Percentiles rank a stretch among this genome's conserved stretches.
These are phyloP conservation scores for Stomatorhinus ivindoensis DNA, from an alignment of 2,113 vertebrate genomes.

Conservation along the genomic window DNA sequence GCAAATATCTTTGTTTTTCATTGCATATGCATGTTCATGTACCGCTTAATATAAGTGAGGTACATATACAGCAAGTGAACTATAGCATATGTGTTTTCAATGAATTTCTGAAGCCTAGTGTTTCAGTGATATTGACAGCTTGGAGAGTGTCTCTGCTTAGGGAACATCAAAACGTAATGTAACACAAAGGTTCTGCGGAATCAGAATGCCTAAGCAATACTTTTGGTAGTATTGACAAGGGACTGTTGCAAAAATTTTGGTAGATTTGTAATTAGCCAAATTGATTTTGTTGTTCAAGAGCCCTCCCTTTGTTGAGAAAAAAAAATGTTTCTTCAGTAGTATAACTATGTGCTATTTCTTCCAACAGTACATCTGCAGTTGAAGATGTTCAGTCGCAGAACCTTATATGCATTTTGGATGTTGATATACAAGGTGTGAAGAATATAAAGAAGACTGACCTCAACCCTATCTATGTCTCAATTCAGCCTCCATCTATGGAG, in stretches of 20 bases:
- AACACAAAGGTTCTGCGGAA: not conserved
- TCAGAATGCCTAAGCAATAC: not conserved
- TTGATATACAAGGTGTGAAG: slow-evolving; percentile 91
- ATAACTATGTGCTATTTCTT: not conserved
- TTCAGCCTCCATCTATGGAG: slow-evolving; percentile 80
- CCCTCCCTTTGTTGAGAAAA: not conserved
- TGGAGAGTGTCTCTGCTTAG: not conserved
- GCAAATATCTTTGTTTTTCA: not conserved
- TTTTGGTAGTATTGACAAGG: not conserved
- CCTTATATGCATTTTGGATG: slow-evolving; percentile 88
- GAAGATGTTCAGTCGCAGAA: slow-evolving; percentile 81
- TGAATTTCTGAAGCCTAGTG: not conserved
- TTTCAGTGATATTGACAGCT: not conserved
- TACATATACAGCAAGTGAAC: not conserved
- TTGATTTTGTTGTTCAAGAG: not conserved
- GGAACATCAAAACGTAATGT: not conserved
- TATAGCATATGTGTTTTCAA: not conserved
- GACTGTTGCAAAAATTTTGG: not conserved
- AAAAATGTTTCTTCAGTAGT: not conserved
- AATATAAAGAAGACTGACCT: slow-evolving; percentile 86
- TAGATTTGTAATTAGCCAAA: not conserved
- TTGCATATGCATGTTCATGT: not conserved
- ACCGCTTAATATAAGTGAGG: not conserved
- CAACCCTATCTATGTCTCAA: slow-evolving; percentile 80
- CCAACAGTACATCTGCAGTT: slow-evolving; percentile 76